phyloP scores from a whole-genome alignment of 2,888 invertebrate genomes.

The Lacanobia oleracea region DNA sequence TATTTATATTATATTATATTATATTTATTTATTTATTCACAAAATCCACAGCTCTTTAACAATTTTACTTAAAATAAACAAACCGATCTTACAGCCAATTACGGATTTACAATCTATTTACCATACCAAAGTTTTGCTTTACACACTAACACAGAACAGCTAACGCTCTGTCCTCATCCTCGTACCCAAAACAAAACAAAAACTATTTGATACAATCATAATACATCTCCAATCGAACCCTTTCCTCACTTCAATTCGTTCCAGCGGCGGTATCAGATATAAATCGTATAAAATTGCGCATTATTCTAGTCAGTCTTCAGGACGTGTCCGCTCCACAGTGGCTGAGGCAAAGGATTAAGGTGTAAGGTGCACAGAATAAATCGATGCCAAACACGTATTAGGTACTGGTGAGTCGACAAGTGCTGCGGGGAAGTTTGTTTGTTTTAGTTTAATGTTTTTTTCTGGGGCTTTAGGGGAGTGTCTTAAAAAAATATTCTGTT shows the following conservation, averaged over 20 bases:
- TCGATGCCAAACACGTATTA: conserved; percentile 65
- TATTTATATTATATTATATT: too few species aligned
- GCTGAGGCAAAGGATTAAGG: conserved; percentile 60
- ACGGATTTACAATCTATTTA: too few species aligned
- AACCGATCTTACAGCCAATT: too few species aligned
- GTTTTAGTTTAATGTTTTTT: not conserved
- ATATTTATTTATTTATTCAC: too few species aligned
- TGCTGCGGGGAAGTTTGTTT: conserved; percentile 19
- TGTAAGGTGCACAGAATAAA: conserved; percentile 65
- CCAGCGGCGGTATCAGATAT: conserved; percentile 28
- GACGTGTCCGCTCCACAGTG: conserved; percentile 55
- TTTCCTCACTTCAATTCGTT: conserved; percentile 26
- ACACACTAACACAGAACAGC: too few species aligned
- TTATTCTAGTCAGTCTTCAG: conserved; percentile 59
- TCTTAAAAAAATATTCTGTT: not conserved
- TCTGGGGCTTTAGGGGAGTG: not conserved
- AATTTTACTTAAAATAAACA: too few species aligned
- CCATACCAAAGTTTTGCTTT: too few species aligned
- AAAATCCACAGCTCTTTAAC: too few species aligned
- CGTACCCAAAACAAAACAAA: not conserved
- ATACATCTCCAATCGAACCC: not conserved
- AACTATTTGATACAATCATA: not conserved
- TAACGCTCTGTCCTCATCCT: not conserved
- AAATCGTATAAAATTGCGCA: conserved; percentile 63
- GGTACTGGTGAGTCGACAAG: conserved; percentile 49